These are phyloP conservation scores for Eurosta solidaginis DNA, from an alignment of 1,140 invertebrate species.

Conservation along the genomic window DNA sequence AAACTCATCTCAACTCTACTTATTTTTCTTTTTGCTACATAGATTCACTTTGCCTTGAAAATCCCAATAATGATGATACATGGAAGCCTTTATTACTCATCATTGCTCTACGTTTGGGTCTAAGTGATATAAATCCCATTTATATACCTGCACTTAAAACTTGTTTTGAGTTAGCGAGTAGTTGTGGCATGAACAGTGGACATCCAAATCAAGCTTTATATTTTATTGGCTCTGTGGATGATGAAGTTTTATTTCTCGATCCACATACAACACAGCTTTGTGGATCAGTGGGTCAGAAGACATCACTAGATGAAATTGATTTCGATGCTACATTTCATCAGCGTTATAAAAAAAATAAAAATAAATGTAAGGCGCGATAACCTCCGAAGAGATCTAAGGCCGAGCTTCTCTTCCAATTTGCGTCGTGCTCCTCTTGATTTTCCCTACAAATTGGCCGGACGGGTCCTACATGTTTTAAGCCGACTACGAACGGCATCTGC, in stretches of 20 bases:
- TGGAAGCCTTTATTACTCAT: constrained; percentile 94
- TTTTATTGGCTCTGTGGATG: constrained; percentile 92
- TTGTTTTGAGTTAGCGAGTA: constrained; percentile 89
- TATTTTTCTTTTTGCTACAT: not conserved
- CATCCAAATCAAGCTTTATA: constrained; percentile 98
- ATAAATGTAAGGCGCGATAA: no score
- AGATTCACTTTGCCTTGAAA: constrained; percentile 40
- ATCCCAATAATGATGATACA: constrained; percentile 42
- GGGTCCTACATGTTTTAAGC: no score
- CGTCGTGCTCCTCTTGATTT: no score
- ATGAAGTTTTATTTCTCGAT: constrained; percentile 92
- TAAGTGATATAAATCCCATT: constrained; percentile 90
- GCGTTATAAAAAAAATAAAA: no score
- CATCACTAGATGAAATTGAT: no score
- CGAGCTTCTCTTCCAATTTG: no score
- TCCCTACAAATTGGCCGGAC: no score
- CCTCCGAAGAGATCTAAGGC: no score
- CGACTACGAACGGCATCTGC: no score
- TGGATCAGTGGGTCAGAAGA: no score
- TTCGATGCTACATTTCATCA: no score
- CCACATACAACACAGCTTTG: constrained; percentile 95
- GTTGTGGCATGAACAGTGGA: constrained; percentile 94
- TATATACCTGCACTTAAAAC: constrained; percentile 87
- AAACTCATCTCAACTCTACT: not conserved
- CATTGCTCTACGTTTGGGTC: constrained; percentile 90